Evolutionary conservation across 2,113 vertebrate species (phyloP), one percentile per base, ranked within the genome.

Genomic region (Colistium nudipinnis): DNA sequence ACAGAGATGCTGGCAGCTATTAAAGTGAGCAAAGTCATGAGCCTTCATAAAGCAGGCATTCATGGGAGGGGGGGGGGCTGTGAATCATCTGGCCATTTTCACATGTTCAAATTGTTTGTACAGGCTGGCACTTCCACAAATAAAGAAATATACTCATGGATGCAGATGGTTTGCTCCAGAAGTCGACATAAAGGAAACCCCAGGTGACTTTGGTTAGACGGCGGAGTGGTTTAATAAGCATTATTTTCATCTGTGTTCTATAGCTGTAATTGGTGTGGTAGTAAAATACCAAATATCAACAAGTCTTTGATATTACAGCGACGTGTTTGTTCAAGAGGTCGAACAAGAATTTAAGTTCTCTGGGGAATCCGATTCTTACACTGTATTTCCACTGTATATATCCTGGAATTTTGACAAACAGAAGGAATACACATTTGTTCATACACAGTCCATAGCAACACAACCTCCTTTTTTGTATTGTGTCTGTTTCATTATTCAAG

Each of bases 11-110:
- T 53, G 61, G 55, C 76, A 62, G 45, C 52, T 45, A 52, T 20
- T 80, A 30, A 61, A 67, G 49, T 14, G 17, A 59, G 64, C 20
- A 55, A 35, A 64, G 39, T 65, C 62, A 74, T 3, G 3, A 44
- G 62, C 30, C 41, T 54, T 4, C 38, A 28, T 22, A 65, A 12
- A 47, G 20, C 6, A 47, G 20, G 7, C 35, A 14, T 35, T 43
- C 16, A 49, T 13, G 10, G 39, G 43, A 47, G 12, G 11, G 10
- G 39, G 43, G 43, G 12, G 11, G n/a, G 10, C 4, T 41, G 27
- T 17, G 44, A 44, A 53, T 70, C 54, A 53, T 30, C 41, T 31
- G 6, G 24, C n/a, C 25, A 38, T 13, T 11, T 57, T 27, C 41
- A 1, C 17, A 43, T 22, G 24, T 25, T 30, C 7, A 39, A 7